Evolutionary conservation across 2,113 vertebrate species (phyloP), one percentile per base, ranked within the genome.

Genomic region (Progne subis): DNA sequence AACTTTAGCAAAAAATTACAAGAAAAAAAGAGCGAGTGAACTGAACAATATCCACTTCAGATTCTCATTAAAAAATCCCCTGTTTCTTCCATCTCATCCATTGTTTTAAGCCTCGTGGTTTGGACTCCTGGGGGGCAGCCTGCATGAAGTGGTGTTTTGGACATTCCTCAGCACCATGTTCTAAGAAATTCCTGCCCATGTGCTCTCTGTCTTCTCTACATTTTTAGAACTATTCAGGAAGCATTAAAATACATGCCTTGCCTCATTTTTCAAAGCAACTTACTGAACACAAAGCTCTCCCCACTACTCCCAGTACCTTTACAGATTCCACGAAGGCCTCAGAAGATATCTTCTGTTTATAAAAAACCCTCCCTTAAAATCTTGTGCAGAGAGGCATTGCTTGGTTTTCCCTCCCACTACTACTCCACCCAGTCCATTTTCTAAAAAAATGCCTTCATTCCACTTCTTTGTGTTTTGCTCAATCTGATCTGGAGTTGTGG

Each of bases 1-100:
- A 76, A 79, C 7, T n/a, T 86, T 44, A 68, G 60, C 34, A 79
- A 26, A 89, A 75, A 86, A 79, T 46, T 75, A 63, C 69, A 84
- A 78, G 21, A 1, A 5, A 9, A 46, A 64, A 82, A 56, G 13
- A 37, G 18, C 0, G 1, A 82, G 41, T 39, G 26, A 85, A 72
- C 41, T 19, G 59, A 95, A 92, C 71, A 95, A 92, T 85, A 95
- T 77, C 50, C 94, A 80, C 77, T 96, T 95, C 84, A 94, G 85
- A 90, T 77, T 87, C 82, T 90, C 70, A 87, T 95, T 91, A 31
- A 91, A 82, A 64, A 94, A 79, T 2, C 11, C 86, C 34, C 50
- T 9, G 3, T 79, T 94, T 90, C 82, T 74, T 92, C 89, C 91
- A 74, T 92, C 37, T 82, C 2, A 0, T 39, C 90, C 71, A 95